Evolutionary conservation across 2,797 vertebrate species (phyloP).

Genomic region (Sebastes paucispinis): DNA sequence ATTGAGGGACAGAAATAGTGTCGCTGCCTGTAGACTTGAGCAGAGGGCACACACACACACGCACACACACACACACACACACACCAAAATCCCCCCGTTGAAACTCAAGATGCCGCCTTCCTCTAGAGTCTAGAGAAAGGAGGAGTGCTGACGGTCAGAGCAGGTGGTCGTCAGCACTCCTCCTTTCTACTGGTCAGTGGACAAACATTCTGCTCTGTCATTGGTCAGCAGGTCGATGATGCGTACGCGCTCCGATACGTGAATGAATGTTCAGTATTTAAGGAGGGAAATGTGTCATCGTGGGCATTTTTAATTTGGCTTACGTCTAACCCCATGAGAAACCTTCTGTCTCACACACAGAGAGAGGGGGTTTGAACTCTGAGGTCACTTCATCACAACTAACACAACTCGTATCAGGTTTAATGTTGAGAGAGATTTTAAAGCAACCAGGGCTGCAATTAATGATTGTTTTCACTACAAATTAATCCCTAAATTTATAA

Average conservation of each 20-base stretch:
- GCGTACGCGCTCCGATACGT: neutral
- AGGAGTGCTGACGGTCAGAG: too few relatives aligned
- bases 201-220: slow-evolving; percentile 22
- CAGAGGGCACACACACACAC: slow-evolving; percentile 13
- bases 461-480: neutral
- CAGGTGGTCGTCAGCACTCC: slow-evolving; percentile 12
- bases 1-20: slow-evolving; percentile 69
- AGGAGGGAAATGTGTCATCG: slow-evolving; percentile 46
- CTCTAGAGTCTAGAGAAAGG: neutral
- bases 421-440: neutral
- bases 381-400: neutral
- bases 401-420: neutral
- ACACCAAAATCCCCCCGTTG: slow-evolving; percentile 20
- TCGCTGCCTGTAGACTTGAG: slow-evolving; percentile 30
- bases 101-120: slow-evolving; percentile 65
- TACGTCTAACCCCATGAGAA: neutral
- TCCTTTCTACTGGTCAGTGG: slow-evolving; percentile 33
- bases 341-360: neutral
- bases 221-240: slow-evolving; percentile 41
- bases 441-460: neutral
- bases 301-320: slow-evolving; percentile 45
- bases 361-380: neutral
- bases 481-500: neutral
- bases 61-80: slow-evolving; percentile 18
- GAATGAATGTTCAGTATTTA: slow-evolving; percentile 42